phyloP scores from a whole-genome alignment of 2,888 invertebrate species.

The Dromius quadrimaculatus region DNA sequence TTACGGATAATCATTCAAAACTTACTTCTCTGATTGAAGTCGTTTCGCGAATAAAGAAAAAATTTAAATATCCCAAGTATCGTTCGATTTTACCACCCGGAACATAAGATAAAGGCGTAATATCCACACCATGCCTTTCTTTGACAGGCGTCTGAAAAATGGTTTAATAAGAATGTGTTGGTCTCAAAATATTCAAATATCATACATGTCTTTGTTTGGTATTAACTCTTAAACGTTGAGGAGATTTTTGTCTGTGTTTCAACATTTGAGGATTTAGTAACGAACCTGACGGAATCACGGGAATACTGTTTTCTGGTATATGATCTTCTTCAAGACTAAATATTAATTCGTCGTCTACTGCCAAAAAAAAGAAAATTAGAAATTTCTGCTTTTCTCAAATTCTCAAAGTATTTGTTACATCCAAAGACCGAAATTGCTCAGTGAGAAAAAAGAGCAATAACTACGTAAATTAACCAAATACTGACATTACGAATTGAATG shows the following conservation, averaged over 20 bases:
- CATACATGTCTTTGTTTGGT: slow-evolving; percentile 63
- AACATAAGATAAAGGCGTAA: slow-evolving; percentile 85
- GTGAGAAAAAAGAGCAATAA: too few relatives aligned
- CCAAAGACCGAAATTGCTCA: too few relatives aligned
- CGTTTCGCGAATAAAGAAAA: slow-evolving; percentile 95
- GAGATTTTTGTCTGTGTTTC: slow-evolving; percentile 70
- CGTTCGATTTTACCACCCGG: slow-evolving; percentile 83
- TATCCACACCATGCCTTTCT: slow-evolving; percentile 77
- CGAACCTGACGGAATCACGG: slow-evolving; percentile 54
- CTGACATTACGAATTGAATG: too few relatives aligned
- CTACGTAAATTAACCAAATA: too few relatives aligned
- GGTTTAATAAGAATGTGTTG: slow-evolving; percentile 47
- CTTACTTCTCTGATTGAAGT: slow-evolving; percentile 86
- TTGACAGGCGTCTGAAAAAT: slow-evolving; percentile 64
- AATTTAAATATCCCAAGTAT: slow-evolving; percentile 90
- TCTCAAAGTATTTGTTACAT: too few relatives aligned
- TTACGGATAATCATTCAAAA: slow-evolving; percentile 25
- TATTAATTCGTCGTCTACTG: slow-evolving; percentile 81
- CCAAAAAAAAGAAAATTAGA: slow-evolving; percentile 33
- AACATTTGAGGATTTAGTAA: slow-evolving; percentile 62
- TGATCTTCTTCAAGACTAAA: slow-evolving; percentile 87
- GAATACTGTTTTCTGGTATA: slow-evolving; percentile 62
- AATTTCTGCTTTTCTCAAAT: too few relatives aligned
- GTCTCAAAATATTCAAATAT: slow-evolving; percentile 14
- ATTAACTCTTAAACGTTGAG: slow-evolving; percentile 65